Conservation (phyloP, 2,113 vertebrate species). For the Lipophrys pholis region DNA sequence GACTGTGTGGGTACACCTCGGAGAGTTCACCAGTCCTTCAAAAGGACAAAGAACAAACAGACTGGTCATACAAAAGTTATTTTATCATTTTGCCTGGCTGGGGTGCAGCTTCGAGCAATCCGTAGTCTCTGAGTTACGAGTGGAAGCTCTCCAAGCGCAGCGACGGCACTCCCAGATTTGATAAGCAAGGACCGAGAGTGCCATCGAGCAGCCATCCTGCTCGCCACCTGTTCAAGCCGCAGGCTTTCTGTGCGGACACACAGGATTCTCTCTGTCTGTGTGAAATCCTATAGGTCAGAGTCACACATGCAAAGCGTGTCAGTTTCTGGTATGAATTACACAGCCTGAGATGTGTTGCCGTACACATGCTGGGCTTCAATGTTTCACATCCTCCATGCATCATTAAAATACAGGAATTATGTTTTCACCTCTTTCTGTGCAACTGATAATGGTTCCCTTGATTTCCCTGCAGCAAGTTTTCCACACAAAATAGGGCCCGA, state of each 20-base stretch:
- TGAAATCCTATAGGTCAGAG: constrained; percentile 68
- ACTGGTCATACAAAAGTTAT: neutral
- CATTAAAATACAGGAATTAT: constrained; percentile 72
- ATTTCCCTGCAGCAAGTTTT: constrained; percentile 27
- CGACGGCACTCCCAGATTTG: constrained; percentile 68
- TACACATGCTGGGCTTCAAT: constrained; percentile 44
- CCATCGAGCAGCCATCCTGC: constrained; percentile 38
- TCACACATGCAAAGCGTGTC: constrained; percentile 58
- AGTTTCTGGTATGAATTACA: constrained; percentile 66
- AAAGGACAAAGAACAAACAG: neutral
- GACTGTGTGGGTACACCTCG: too few species aligned
- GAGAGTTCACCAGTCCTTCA: too few species aligned
- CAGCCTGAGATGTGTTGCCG: constrained; percentile 47
- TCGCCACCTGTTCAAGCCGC: constrained; percentile 67
- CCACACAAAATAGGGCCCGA: constrained; percentile 12
- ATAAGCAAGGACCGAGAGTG: constrained; percentile 64
- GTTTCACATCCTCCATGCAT: constrained; percentile 66
- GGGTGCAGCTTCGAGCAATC: constrained; percentile 13
- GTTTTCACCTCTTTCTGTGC: constrained; percentile 57
- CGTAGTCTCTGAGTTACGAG: neutral
- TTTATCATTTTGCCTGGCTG: neutral
- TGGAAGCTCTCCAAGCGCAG: constrained; percentile 50
- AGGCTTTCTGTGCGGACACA: constrained; percentile 45
- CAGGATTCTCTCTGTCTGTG: constrained; percentile 61
- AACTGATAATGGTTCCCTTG: constrained; percentile 59